Evolutionary conservation across 2,888 invertebrate species (phyloP).

Genomic region (Pseudoips prasinana): DNA sequence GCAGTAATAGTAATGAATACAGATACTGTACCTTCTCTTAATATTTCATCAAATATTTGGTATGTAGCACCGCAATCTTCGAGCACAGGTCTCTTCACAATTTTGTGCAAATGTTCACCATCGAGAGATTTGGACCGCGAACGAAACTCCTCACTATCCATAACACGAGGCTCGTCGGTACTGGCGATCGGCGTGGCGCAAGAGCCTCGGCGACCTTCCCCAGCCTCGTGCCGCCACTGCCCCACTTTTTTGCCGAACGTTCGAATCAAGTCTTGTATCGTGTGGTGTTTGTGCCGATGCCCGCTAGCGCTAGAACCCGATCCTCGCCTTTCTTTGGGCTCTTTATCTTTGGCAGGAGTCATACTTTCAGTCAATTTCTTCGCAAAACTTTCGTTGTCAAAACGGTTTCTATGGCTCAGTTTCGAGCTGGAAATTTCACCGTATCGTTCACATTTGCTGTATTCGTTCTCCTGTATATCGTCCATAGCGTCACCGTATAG

Average conservation of each 20-base stretch:
- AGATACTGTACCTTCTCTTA: constrained; percentile 81
- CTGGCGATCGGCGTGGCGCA: constrained; percentile 70
- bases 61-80: constrained; percentile 92
- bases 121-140: constrained; percentile 91
- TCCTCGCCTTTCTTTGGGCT: constrained; percentile 53
- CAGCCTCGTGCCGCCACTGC: constrained; percentile 84
- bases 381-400: constrained; percentile 70
- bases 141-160: constrained; percentile 85
- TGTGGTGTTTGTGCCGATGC: constrained; percentile 83
- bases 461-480: constrained; percentile 75
- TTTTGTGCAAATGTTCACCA: constrained; percentile 71
- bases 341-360: constrained; percentile 39
- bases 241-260: constrained; percentile 89
- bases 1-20: too few species aligned
- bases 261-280: constrained; percentile 89
- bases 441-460: constrained; percentile 73
- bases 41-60: constrained; percentile 89
- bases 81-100: constrained; percentile 69
- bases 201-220: constrained; percentile 71
- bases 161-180: constrained; percentile 65
- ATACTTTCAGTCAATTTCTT: constrained; percentile 64
- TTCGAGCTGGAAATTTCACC: constrained; percentile 72
- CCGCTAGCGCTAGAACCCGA: constrained; percentile 62
- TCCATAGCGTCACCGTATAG: constrained; percentile 72
- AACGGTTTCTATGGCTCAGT: constrained; percentile 54